These are phyloP conservation scores for Zonitis immaculata DNA, from an alignment of 2,888 invertebrate species.

Conservation along the genomic window DNA sequence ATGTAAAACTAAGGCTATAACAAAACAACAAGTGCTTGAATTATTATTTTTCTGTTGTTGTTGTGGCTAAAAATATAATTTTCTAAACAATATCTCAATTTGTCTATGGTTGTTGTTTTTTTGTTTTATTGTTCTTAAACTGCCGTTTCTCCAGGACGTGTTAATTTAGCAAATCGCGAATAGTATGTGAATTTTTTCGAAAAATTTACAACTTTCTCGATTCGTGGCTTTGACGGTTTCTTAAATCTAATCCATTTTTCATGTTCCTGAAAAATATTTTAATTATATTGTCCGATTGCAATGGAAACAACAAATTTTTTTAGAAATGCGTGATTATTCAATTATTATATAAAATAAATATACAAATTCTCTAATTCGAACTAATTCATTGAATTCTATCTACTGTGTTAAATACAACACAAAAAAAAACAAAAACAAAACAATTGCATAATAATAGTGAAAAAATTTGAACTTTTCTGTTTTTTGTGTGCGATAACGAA, in stretches of 20 bases:
- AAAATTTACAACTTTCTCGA: conserved; percentile 36
- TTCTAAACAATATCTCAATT: neutral
- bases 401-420: conserved; percentile 12
- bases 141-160: conserved; percentile 39
- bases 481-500: conserved; percentile 6
- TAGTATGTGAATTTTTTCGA: conserved; percentile 46
- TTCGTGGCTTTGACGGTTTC: conserved; percentile 22
- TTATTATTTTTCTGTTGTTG: too few species aligned
- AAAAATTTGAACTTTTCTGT: neutral
- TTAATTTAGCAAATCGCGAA: conserved; percentile 37
- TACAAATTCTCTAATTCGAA: conserved; percentile 23
- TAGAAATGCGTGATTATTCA: conserved; percentile 22
- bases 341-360: conserved; percentile 35
- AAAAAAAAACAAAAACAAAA: neutral
- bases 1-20: too few species aligned
- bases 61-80: conserved; percentile 2
- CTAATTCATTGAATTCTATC: conserved; percentile 21
- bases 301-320: conserved; percentile 3
- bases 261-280: conserved; percentile 27
- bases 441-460: neutral
- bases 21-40: too few species aligned
- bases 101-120: too few species aligned
- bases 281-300: neutral
- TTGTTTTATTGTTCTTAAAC: conserved; percentile 25
- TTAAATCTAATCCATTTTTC: conserved; percentile 27